Evolutionary conservation across 2,797 vertebrate genomes (phyloP), one percentile per base, ranked within the genome.

Genomic region (Girardinus metallicus): DNA sequence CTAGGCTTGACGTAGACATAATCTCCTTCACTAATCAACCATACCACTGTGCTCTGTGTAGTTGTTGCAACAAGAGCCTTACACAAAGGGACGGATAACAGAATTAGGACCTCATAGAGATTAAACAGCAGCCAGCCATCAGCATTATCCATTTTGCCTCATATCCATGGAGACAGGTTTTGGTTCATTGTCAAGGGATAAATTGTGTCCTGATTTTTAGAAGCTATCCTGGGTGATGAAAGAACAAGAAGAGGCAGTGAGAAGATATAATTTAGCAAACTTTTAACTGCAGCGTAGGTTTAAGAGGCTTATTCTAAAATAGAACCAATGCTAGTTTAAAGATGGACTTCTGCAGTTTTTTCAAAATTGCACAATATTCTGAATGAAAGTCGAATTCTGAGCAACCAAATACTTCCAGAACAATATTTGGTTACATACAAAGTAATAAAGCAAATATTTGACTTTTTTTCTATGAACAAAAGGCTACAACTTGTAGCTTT

Each of bases 131-230:
- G 83, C 68, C 46, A 75, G 44, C 64, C 80, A 71, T 68, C 76
- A 47, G 76, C 76, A 82, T 87, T 84, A 80, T 84, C 68, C 0
- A 1, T 71, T 76, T 73, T 78, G 86, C 77, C 87, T 85, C 74
- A 86, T 90, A 88, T 88, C 89, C 88, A 90, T 85, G 83, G 88
- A 81, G 86, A 90, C 80, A 23, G n/a, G 26, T 83, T 88, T 84
- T 26, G 47, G 76, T 75, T 77, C 74, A 51, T 76, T 83, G 76
- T 82, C 68, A 80, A 29, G 60, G 68, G 73, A 79, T 82, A 75
- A 85, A 88, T 85, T 74, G 78, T 70, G 51, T 76, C n/a, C 31
- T 31, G 55, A 5, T 73, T 72, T 79, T 79, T 66, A 39, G 21
- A n/a, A 47, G 55, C 46, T 71, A 62, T 29, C 21, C 36, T 23